Evolutionary conservation across 2,797 vertebrate genomes (phyloP).

Genomic region (Sebastiscus albofasciatus): DNA sequence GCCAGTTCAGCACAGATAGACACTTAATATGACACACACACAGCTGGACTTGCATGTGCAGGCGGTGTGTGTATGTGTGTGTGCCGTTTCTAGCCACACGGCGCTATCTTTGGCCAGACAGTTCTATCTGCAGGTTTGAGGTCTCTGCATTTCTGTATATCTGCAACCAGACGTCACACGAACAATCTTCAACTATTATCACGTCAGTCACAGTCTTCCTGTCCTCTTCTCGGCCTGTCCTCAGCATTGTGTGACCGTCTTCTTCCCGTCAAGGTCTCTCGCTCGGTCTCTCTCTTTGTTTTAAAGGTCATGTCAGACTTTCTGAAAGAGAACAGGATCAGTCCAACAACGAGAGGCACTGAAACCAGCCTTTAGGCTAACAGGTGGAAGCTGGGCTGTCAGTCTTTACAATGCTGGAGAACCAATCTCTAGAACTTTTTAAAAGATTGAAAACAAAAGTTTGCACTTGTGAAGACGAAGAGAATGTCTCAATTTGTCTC

Average conservation of each 20-base stretch:
- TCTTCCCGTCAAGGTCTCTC: neutral
- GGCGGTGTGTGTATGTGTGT: neutral
- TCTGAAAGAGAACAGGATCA: conserved; percentile 16
- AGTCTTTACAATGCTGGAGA: neutral
- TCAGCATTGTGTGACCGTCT: neutral
- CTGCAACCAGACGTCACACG: neutral
- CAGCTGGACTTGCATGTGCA: neutral
- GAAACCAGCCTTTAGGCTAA: conserved; percentile 15
- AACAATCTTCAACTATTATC: neutral
- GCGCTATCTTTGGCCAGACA: neutral
- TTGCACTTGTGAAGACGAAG: neutral
- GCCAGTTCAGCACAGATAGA: neutral
- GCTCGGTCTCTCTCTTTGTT: neutral
- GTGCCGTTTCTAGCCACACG: neutral
- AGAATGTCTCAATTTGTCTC: neutral
- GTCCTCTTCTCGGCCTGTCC: neutral
- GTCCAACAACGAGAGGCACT: conserved; percentile 18
- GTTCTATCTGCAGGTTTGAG: conserved; percentile 21
- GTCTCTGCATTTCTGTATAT: conserved; percentile 11
- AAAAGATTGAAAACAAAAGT: neutral
- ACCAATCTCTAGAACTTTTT: neutral
- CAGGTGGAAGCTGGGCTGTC: neutral
- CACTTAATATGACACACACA: neutral
- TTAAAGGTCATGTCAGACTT: conserved; percentile 23
- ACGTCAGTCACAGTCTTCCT: neutral